Conservation (phyloP, 2,113 vertebrate species). For the Tychaedon coryphoeus region DNA sequence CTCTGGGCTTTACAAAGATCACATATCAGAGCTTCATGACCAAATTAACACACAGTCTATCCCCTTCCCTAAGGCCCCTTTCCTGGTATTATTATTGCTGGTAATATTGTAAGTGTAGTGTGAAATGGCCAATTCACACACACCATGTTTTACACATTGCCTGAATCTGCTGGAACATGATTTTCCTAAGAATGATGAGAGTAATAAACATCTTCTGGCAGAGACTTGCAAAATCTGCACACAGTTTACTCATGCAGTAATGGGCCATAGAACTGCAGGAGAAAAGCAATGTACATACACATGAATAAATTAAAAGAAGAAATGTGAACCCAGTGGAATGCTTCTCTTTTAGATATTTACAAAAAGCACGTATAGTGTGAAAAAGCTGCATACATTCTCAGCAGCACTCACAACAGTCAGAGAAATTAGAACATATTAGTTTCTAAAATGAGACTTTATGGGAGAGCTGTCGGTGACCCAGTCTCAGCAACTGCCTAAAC, state of each 20-base stretch:
- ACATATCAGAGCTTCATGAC: conserved; percentile 55
- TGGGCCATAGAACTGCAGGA: conserved; percentile 78
- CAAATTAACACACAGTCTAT: conserved; percentile 58
- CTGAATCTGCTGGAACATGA: conserved; percentile 78
- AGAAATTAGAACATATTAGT: neutral
- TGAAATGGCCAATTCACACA: conserved; percentile 78
- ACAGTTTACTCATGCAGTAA: conserved; percentile 77
- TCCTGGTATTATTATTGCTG: conserved; percentile 67
- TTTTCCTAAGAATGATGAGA: conserved; percentile 78
- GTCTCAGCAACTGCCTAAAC: neutral
- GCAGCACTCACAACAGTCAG: conserved; percentile 17
- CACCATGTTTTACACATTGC: conserved; percentile 64
- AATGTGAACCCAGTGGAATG: conserved; percentile 48
- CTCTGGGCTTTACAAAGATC: conserved; percentile 55
- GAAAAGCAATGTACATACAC: conserved; percentile 69
- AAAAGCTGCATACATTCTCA: conserved; percentile 11
- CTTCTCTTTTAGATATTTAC: conserved; percentile 23
- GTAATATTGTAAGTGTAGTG: conserved; percentile 70
- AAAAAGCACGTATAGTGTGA: neutral
- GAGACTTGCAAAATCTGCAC: conserved; percentile 76
- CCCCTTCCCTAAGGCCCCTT: conserved; percentile 59
- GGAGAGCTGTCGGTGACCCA: neutral
- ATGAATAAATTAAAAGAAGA: conserved; percentile 75
- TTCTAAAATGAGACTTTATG: neutral
- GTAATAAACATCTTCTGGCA: conserved; percentile 81